Percentiles rank a stretch among this genome's conserved stretches.
phyloP scores from a whole-genome alignment of 2,113 vertebrate genomes.

The Sceloporus undulatus region DNA sequence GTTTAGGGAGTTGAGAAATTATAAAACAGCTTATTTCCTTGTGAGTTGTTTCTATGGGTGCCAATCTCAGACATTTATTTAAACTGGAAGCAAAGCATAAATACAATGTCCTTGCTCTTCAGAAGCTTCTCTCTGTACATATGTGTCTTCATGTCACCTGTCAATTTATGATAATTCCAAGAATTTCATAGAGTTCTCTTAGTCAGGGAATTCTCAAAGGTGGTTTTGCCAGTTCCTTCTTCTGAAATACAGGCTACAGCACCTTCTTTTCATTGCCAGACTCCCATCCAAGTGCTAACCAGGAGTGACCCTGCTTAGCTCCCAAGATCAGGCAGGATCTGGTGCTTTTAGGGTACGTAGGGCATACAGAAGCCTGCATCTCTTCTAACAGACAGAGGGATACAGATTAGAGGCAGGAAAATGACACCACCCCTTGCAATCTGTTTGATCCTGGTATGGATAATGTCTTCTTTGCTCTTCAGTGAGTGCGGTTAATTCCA shows the following conservation, averaged over 20 bases:
- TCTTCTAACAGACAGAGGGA: not conserved
- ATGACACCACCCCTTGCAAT: not conserved
- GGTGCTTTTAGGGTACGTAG: no score
- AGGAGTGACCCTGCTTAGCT: no score
- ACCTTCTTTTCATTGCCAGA: no score
- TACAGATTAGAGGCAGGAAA: not conserved
- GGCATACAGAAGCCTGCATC: not conserved
- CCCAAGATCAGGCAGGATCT: no score
- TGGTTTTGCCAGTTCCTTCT: no score
- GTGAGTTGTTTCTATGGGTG: no score
- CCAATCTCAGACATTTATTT: not conserved
- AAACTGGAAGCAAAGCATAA: not conserved
- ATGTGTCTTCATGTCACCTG: not conserved
- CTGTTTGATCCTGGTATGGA: not conserved
- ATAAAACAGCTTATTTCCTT: not conserved
- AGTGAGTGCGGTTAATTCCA: not conserved
- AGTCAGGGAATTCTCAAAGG: no score
- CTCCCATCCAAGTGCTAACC: no score
- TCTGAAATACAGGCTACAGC: no score
- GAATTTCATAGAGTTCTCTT: no score
- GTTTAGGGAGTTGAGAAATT: not conserved
- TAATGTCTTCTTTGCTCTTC: not conserved
- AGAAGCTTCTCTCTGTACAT: no score
- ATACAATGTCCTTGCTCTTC: not conserved
- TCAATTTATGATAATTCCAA: no score